phyloP scores from a whole-genome alignment of 2,113 vertebrate genomes.

The Podarcis muralis region DNA sequence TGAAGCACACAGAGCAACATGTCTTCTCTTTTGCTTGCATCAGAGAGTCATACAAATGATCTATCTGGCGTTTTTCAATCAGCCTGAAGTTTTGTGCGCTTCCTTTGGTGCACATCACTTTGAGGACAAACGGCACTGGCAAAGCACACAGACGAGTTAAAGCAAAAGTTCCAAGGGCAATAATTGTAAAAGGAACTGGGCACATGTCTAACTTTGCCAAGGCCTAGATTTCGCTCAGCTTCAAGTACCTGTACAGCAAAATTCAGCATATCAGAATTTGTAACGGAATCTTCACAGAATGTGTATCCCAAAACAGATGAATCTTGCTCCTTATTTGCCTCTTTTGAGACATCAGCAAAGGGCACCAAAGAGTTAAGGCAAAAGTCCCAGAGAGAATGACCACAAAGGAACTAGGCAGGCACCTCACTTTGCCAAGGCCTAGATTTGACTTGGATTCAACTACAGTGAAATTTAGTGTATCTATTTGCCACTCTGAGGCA shows the following conservation, averaged over 20 bases:
- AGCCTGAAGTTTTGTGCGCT: accelerated
- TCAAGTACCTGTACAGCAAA: conserved; percentile 9
- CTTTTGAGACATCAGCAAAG: no score
- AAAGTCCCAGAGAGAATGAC: no score
- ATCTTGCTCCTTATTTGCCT: background rate
- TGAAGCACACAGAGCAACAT: conserved; percentile 37
- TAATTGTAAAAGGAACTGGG: conserved; percentile 24
- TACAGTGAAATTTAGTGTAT: no score
- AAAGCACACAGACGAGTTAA: conserved; percentile 12
- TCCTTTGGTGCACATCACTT: conserved; percentile 1
- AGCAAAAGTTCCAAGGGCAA: conserved; percentile 17
- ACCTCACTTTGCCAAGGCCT: no score
- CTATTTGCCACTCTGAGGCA: background rate
- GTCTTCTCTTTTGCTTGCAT: conserved; percentile 37
- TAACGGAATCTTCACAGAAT: background rate
- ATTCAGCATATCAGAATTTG: background rate
- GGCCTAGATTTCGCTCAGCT: conserved; percentile 27
- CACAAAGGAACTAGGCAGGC: no score
- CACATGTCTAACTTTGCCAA: conserved; percentile 18
- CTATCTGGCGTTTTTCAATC: conserved; percentile 9
- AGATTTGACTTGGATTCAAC: no score
- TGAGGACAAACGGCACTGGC: background rate
- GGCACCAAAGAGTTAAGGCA: no score
- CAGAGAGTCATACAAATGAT: conserved; percentile 22
- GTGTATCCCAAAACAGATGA: background rate